Evolutionary conservation across 2,797 vertebrate species (phyloP), one percentile per base, ranked within the genome.

Genomic region (Scleropages formosus): DNA sequence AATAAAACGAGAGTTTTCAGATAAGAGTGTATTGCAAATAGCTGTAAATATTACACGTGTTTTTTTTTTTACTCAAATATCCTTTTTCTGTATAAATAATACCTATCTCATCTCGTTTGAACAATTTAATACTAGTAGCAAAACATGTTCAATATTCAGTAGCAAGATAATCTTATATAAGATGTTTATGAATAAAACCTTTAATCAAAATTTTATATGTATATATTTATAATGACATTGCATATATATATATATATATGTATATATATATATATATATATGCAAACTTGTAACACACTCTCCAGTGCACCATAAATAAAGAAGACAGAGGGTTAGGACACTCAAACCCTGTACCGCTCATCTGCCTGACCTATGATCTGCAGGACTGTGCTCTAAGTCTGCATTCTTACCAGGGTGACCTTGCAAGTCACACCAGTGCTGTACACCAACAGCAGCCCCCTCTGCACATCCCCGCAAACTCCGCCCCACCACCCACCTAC

Each of bases 131-230:
- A 92, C 88, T 88, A 86, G 85, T 87, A 89, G 87, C 85, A 91
- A 91, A 90, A 90, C 85, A 88, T 87, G 82, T 82, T 81, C 61
- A 90, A 88, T 87, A 82, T 82, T 81, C 61, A 90, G 84, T 85
- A 87, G 89, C 87, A 83, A 86, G 81, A 83, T 82, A 31, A 53
- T 82, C 87, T 84, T 79, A 82, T 82, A 83, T 80, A 80, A 84
- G 79, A 89, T 89, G 87, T 84, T 84, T 83, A 87, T 89, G 86
- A 89, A 88, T 87, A 82, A 87, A 88, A 90, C 88, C 84, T 88
- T 81, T 85, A 85, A 87, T 86, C 74, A 88, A 91, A 90, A 91
- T 82, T 82, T 87, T 51, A 51, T 51, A 51, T 64, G 13, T 64
- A 73, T 62, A 61, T 62, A 62, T 26, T 39, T 44, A 47, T 26